Base-by-base conservation (phyloP, 2,888 invertebrate species). In the Chalcosyrphus nemorum region DNA sequence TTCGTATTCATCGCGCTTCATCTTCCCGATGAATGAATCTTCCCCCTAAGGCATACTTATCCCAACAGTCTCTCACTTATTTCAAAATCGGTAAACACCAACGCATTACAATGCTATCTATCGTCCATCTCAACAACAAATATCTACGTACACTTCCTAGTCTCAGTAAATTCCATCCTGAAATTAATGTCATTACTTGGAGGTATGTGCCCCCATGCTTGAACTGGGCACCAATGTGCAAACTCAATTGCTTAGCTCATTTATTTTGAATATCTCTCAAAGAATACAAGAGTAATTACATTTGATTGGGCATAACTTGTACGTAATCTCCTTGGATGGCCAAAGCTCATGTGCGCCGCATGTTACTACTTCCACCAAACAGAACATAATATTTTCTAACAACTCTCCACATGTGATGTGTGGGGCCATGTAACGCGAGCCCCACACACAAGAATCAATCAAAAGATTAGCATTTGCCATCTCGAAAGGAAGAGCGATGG, bases 211-310 rank as follows among this genome's bases (percentile, higher is more conserved):
- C 13, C 32, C 32, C n/a, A n/a, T 32, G 32, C 35, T 35, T 70
- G 32, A 52, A 61, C 71, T 43, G 17, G n/a, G n/a, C n/a, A n/a
- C 43, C 13, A 15, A 43, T 41, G n/a, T 38, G 17, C 68, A 45
- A 35, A 41, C 59, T n/a, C 78, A 78, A 66, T 82, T 78, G 35
- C 65, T 1, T 38, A 11, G 66, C 59, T 72, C 71, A 78, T 78
- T 82, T 78, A 21, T 68, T 50, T 76, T 68, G 52, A 57, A n/a
- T n/a, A n/a, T 56, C 50, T 32, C 65, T n/a, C 24, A 59, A 59
- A 82, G 72, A 78, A 82, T 78, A 68, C 82, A 78, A 72, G 78
- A 82, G 72, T 82, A 82, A 82, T 82, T 56, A 82, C 82, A 74
- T 78, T 80, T 84, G 80, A 84, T 84, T 84, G 75, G 80, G 74